These are phyloP conservation scores for Lasioglossum oenotherae DNA, from an alignment of 2,888 invertebrate species.

Conservation along the genomic window DNA sequence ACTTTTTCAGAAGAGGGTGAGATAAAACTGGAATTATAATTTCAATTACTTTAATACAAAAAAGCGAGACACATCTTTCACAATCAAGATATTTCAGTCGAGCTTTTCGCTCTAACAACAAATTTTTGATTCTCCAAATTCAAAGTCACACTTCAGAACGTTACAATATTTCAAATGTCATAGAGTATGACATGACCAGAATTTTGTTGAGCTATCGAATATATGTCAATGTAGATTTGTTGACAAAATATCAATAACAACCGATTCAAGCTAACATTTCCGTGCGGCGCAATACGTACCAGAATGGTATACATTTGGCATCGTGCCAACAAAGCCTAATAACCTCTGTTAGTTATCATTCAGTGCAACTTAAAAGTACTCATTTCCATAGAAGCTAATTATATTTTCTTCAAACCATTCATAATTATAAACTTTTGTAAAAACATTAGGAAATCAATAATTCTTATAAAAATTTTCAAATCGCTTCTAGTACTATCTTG, in stretches of 20 bases:
- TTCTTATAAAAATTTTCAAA: not conserved
- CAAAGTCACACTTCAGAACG: not conserved
- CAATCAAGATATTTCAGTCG: not conserved
- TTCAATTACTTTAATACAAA: not conserved
- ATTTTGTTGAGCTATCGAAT: not conserved
- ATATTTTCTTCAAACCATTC: not conserved
- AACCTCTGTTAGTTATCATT: conserved; percentile 2
- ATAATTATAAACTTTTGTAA: not conserved
- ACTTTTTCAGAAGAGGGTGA: not conserved
- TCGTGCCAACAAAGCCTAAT: not conserved
- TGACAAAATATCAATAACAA: conserved; percentile 7
- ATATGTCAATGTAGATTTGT: not conserved
- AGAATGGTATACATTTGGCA: not conserved
- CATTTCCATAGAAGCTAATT: not conserved
- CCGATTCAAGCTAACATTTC: not conserved
- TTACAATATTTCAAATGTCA: not conserved
- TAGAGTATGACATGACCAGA: not conserved
- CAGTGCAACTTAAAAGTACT: not conserved
- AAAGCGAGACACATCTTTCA: not conserved
- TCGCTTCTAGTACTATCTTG: not conserved
- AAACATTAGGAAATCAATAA: not conserved
- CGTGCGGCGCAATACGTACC: not conserved
- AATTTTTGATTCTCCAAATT: not conserved
- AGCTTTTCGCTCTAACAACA: not conserved
- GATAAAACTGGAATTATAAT: not conserved